Evolutionary conservation across 2,888 invertebrate genomes (phyloP).

Genomic region (Gisinianus flammeolus): DNA sequence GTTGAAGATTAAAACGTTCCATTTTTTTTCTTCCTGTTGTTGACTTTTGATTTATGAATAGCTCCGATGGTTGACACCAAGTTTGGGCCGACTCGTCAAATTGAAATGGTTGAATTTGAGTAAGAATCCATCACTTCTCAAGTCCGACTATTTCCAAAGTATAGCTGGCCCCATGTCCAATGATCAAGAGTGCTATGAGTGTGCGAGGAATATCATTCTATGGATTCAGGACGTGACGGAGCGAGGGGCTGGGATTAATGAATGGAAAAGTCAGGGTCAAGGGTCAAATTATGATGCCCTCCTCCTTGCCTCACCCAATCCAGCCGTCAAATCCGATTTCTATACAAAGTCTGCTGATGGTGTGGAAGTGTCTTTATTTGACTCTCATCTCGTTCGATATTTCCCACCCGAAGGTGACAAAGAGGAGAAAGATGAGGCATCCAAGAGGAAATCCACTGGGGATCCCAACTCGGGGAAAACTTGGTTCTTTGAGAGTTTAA

Average conservation of each 20-base stretch:
- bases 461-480: background rate
- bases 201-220: background rate
- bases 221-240: background rate
- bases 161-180: slow-evolving; percentile 14
- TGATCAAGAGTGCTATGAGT: slow-evolving; percentile 11
- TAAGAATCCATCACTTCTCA: slow-evolving; percentile 8
- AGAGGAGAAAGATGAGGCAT: background rate
- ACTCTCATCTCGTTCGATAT: background rate
- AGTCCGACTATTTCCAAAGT: background rate
- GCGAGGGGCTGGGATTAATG: background rate
- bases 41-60: background rate
- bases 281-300: background rate
- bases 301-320: no score
- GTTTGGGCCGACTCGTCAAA: background rate
- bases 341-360: no score
- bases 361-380: background rate
- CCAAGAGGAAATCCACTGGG: background rate
- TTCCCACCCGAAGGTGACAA: background rate
- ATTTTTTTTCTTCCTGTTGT: background rate
- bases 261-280: background rate
- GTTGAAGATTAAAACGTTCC: background rate
- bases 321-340: no score
- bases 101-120: slow-evolving; percentile 10
- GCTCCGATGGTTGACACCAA: slow-evolving; percentile 13
- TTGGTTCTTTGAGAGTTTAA: background rate